Percentiles rank a stretch among this genome's conserved stretches.
phyloP scores from a whole-genome alignment of 2,888 invertebrate species.

The Noctua janthe region DNA sequence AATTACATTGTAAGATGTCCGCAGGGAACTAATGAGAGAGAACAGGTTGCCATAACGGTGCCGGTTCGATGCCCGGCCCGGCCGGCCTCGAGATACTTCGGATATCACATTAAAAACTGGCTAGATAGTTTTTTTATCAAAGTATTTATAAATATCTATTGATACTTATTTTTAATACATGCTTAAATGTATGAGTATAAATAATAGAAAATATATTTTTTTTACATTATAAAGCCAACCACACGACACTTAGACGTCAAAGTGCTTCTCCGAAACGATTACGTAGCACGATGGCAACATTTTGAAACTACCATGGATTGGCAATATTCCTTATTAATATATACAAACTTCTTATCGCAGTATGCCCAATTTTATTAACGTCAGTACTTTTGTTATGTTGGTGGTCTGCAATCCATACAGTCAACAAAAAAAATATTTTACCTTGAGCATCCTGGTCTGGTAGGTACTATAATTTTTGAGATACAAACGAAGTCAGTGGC shows the following conservation, averaged over 20 bases:
- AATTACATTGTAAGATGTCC: constrained; percentile 62
- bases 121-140: constrained; percentile 35
- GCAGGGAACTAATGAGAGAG: constrained; percentile 65
- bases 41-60: constrained; percentile 76
- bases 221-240: not conserved
- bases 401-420: too few relatives aligned
- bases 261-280: too few relatives aligned
- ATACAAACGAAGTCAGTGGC: constrained; percentile 13
- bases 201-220: not conserved
- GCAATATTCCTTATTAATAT: too few relatives aligned
- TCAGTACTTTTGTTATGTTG: too few relatives aligned
- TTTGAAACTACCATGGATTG: too few relatives aligned
- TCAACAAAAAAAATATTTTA: too few relatives aligned
- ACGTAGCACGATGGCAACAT: too few relatives aligned
- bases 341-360: too few relatives aligned
- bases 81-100: constrained; percentile 59
- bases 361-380: too few relatives aligned
- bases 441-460: too few relatives aligned
- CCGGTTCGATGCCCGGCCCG: constrained; percentile 71
- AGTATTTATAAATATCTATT: not conserved
- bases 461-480: constrained; percentile 5
- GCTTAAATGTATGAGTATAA: not conserved
- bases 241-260: not conserved
- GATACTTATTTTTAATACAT: not conserved
- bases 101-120: constrained; percentile 55